Conservation (phyloP, 2,113 vertebrate species). For the Pseudorectes ferrugineus region DNA sequence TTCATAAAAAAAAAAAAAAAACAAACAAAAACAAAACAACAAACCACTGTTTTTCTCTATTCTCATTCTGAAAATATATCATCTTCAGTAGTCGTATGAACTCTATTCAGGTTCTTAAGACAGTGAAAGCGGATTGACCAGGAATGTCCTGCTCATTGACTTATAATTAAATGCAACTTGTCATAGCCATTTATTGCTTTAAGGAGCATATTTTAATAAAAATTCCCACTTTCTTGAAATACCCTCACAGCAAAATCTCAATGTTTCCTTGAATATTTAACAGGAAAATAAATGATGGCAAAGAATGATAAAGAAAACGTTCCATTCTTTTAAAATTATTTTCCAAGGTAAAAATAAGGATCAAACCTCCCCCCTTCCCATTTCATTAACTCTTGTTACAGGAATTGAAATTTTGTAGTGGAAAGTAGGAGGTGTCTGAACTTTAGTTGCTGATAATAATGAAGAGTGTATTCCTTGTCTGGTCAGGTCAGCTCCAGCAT, state of each 20-base stretch:
- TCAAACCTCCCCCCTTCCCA: accelerated
- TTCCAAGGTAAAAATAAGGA: neutral
- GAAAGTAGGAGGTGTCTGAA: neutral
- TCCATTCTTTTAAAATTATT: neutral
- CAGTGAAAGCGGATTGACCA: neutral
- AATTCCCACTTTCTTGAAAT: neutral
- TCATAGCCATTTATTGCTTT: neutral
- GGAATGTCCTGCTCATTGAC: neutral
- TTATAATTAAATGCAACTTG: neutral
- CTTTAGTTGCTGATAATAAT: neutral
- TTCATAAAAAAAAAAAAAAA: neutral
- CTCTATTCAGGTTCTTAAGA: neutral
- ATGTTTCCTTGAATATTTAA: neutral
- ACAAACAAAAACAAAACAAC: neutral
- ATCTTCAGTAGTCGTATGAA: neutral
- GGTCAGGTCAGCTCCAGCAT: neutral
- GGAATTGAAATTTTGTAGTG: neutral
- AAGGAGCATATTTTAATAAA: neutral
- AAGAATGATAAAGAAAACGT: neutral
- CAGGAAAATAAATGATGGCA: neutral
- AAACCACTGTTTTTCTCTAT: neutral
- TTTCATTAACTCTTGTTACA: neutral
- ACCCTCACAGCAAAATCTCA: neutral
- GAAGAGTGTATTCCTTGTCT: neutral
- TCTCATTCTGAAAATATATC: neutral